phyloP scores from a whole-genome alignment of 64 coral and sea anemone species.

The Platygyra sinensis region DNA sequence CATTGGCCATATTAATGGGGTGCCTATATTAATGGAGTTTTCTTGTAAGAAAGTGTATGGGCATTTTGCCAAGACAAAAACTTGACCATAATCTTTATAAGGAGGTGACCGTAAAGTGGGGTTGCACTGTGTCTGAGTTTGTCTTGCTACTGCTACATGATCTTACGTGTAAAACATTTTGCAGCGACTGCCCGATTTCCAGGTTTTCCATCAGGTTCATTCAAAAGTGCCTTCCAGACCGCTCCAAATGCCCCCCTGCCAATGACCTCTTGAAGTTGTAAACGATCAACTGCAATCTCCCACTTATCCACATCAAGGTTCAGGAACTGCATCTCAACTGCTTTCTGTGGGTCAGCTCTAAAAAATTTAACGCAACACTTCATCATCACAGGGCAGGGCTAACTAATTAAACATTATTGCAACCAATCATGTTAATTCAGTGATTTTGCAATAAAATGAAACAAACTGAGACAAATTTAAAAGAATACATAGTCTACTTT shows the following conservation, averaged over 20 bases:
- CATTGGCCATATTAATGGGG: too few relatives aligned
- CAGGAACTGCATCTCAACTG: background rate
- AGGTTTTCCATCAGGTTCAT: background rate
- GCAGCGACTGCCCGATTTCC: background rate
- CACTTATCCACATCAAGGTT: background rate
- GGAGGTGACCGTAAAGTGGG: background rate
- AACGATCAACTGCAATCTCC: background rate
- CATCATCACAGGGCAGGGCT: too few relatives aligned
- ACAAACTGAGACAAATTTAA: too few relatives aligned
- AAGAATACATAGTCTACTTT: too few relatives aligned
- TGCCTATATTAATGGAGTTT: too few relatives aligned
- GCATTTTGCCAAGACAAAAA: too few relatives aligned
- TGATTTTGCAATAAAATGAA: too few relatives aligned
- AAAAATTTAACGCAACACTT: background rate
- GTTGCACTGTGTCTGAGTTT: background rate
- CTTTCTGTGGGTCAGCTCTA: background rate
- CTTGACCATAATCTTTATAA: too few relatives aligned
- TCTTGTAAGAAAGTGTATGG: too few relatives aligned
- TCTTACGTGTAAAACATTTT: background rate
- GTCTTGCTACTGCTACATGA: background rate
- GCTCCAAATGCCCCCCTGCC: conserved; percentile 1
- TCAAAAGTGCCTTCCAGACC: background rate
- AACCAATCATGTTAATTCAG: too few relatives aligned
- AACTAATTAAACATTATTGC: too few relatives aligned
- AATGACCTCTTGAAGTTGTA: background rate